Evolutionary conservation across 2,888 invertebrate species (phyloP).

Genomic region (Temnothorax ravouxi): DNA sequence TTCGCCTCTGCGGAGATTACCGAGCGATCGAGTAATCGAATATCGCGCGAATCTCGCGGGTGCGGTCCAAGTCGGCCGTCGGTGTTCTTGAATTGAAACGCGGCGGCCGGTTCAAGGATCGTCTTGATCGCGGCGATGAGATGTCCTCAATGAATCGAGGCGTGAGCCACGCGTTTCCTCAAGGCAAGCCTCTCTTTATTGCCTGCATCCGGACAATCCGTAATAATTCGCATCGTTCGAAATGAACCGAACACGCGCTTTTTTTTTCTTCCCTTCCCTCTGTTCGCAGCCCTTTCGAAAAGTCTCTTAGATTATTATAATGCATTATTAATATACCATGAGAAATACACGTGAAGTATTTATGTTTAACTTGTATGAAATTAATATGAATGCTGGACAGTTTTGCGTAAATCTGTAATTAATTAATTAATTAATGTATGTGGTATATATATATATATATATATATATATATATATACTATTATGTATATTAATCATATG

Average conservation of each 20-base stretch:
- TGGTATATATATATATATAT: no score
- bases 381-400: background rate
- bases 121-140: slow-evolving; percentile 49
- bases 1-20: background rate
- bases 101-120: slow-evolving; percentile 57
- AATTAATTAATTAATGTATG: background rate
- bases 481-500: background rate
- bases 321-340: background rate
- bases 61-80: slow-evolving; percentile 9
- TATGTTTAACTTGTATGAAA: background rate
- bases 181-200: slow-evolving; percentile 58
- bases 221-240: slow-evolving; percentile 30
- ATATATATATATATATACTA: no score
- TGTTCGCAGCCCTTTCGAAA: background rate
- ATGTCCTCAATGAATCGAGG: slow-evolving; percentile 59
- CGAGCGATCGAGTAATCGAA: background rate
- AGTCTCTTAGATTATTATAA: background rate
- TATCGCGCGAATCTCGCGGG: slow-evolving; percentile 5
- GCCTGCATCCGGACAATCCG: slow-evolving; percentile 49
- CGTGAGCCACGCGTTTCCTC: slow-evolving; percentile 55
- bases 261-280: background rate
- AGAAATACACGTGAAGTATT: background rate
- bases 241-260: background rate
- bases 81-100: slow-evolving; percentile 55
- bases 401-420: background rate